phyloP scores from a whole-genome alignment of 1,140 invertebrate genomes.

The Gryllus bimaculatus region DNA sequence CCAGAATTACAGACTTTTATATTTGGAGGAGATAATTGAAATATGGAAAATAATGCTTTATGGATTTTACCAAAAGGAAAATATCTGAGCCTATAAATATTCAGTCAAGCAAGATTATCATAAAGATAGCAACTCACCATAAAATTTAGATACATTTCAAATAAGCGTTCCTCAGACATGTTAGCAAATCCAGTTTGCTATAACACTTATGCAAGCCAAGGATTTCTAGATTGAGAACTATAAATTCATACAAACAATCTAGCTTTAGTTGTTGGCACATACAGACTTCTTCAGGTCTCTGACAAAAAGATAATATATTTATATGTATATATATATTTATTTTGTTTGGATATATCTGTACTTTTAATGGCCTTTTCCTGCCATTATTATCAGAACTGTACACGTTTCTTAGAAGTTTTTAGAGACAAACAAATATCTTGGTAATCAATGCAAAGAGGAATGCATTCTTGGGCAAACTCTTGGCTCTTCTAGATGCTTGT shows the following conservation, averaged over 20 bases:
- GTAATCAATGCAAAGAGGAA: not conserved
- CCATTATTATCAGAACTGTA: not conserved
- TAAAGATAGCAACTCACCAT: too few species aligned
- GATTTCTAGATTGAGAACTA: not conserved
- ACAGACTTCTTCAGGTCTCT: slow-evolving; percentile 1
- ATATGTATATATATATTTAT: not conserved
- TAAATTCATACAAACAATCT: slow-evolving; percentile 2
- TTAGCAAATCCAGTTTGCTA: not conserved
- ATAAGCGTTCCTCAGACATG: not conserved
- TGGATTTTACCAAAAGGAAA: too few species aligned
- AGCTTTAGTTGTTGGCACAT: not conserved
- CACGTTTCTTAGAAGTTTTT: not conserved
- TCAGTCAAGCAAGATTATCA: too few species aligned
- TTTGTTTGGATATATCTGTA: slow-evolving; percentile 5
- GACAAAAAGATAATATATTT: slow-evolving; percentile 6
- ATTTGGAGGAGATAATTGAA: too few species aligned
- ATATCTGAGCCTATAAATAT: too few species aligned
- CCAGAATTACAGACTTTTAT: too few species aligned
- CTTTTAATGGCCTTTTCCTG: not conserved
- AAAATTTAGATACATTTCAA: not conserved
- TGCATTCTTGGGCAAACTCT: not conserved
- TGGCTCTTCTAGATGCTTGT: not conserved
- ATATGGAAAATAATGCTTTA: too few species aligned
- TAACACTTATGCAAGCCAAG: not conserved
- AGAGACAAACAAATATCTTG: not conserved